Conservation (phyloP, 1,140 invertebrate species). For the Chironomus striatipennis region DNA sequence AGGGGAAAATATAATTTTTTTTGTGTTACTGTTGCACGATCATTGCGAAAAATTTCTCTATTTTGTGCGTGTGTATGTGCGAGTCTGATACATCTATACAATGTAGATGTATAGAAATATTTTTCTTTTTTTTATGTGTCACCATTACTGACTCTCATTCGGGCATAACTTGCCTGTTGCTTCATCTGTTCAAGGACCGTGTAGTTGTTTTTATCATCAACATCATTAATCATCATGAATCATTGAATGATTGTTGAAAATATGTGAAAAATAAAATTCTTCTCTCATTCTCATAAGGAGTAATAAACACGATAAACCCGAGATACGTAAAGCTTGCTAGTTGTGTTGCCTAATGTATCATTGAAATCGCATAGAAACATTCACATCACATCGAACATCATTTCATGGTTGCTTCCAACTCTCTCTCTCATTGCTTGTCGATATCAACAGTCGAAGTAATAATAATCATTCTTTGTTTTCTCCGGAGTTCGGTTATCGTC, state of each 20-base stretch:
- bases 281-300: too few species aligned
- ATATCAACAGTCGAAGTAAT: constrained; percentile 5
- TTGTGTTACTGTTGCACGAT: neutral
- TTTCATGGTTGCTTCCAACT: too few species aligned
- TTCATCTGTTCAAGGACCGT: neutral
- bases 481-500: too few species aligned
- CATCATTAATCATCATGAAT: too few species aligned
- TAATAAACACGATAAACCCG: too few species aligned
- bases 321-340: too few species aligned
- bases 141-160: neutral
- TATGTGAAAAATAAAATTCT: too few species aligned
- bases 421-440: too few species aligned
- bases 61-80: neutral
- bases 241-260: too few species aligned
- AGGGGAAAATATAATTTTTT: neutral
- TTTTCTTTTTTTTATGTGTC: constrained; percentile 2
- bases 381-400: too few species aligned
- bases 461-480: neutral
- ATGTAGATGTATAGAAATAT: neutral
- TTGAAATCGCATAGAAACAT: too few species aligned
- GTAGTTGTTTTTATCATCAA: neutral
- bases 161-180: neutral
- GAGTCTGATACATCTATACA: neutral
- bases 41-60: neutral
- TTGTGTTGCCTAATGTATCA: too few species aligned